phyloP scores from a whole-genome alignment of 2,797 vertebrate genomes.

The Hipposideros larvatus region DNA sequence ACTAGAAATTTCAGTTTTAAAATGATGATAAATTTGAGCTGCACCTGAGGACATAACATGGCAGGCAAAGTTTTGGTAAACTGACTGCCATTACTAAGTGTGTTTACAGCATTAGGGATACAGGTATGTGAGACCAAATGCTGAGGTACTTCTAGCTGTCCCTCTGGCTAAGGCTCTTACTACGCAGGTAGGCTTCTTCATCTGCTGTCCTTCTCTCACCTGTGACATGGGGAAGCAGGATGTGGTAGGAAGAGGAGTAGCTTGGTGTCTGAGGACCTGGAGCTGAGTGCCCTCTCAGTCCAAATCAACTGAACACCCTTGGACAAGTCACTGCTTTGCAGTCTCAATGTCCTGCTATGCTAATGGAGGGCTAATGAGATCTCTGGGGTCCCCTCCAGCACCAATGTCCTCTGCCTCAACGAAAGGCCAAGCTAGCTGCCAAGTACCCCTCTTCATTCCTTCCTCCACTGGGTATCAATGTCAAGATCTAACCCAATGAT shows the following conservation, averaged over 20 bases:
- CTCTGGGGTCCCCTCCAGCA: not conserved
- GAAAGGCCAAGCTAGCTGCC: not conserved
- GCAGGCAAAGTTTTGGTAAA: not conserved
- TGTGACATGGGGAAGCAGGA: not conserved
- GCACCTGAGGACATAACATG: not conserved
- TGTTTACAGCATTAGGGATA: not conserved
- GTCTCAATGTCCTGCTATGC: not conserved
- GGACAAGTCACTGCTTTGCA: not conserved
- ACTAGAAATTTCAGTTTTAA: conserved; percentile 7
- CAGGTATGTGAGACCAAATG: not conserved
- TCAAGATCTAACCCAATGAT: not conserved
- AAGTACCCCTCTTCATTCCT: not conserved
- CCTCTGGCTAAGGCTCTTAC: not conserved
- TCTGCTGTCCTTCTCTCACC: not conserved
- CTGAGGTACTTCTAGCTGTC: not conserved
- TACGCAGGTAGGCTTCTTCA: not conserved
- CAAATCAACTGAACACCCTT: not conserved
- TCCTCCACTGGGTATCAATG: not conserved
- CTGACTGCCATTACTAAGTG: not conserved
- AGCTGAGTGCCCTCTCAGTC: not conserved
- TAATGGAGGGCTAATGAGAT: not conserved
- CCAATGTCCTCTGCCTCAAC: not conserved
- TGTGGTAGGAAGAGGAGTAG: not conserved
- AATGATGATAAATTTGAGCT: not conserved
- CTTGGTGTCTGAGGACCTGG: not conserved